A percentile compares a stretch with the other conserved stretches of the same genome.
These are phyloP conservation scores for Pandion haliaetus DNA, from an alignment of 2,113 vertebrate species.

Conservation along the genomic window DNA sequence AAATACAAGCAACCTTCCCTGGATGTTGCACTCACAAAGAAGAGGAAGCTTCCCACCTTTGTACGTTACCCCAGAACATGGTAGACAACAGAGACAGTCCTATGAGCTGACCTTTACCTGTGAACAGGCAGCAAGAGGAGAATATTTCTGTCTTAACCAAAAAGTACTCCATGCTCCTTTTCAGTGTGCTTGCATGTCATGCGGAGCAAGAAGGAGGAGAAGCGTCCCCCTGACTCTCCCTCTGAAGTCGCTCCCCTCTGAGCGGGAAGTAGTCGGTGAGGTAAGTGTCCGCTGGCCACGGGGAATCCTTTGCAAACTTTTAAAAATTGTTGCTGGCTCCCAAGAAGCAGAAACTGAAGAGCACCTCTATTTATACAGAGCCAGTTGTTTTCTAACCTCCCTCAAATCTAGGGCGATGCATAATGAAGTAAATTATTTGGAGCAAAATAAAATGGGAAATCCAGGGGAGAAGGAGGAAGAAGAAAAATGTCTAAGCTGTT, in stretches of 20 bases:
- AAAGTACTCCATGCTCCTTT: neutral
- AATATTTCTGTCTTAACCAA: neutral
- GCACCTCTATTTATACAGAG: neutral
- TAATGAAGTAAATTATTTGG: neutral
- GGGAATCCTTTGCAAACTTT: neutral
- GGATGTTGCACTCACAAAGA: slow-evolving; percentile 43
- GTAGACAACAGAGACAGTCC: neutral
- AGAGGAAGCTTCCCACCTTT: slow-evolving; percentile 24
- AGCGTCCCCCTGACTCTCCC: neutral
- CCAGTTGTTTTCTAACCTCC: neutral
- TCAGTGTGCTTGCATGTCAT: slow-evolving; percentile 42
- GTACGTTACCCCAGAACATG: slow-evolving; percentile 39
- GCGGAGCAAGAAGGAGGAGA: neutral
- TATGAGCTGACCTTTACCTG: neutral
- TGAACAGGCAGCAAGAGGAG: neutral
- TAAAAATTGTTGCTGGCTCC: neutral
- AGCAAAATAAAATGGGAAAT: neutral
- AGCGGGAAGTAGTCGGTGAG: neutral
- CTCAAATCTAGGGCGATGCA: fast-evolving
- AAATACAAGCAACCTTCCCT: slow-evolving; percentile 66
- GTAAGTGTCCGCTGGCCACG: neutral
- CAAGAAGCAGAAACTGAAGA: neutral
- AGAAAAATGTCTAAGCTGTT: neutral
- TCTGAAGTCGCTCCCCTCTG: neutral
- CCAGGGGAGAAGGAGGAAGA: neutral